phyloP scores from a whole-genome alignment of 1,140 invertebrate genomes.

The Leptopilina clavipes region DNA sequence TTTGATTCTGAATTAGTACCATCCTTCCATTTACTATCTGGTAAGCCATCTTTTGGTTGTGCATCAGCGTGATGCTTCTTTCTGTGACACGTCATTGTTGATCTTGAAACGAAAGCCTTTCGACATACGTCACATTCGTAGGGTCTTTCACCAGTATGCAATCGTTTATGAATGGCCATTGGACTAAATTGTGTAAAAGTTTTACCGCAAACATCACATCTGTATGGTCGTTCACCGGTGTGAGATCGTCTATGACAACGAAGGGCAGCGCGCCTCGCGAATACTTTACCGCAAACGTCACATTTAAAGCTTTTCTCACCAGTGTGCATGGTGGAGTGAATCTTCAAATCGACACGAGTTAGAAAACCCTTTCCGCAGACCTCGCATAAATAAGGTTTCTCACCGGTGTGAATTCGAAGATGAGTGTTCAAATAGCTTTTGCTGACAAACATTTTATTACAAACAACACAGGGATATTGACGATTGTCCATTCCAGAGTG shows the following conservation, averaged over 20 bases:
- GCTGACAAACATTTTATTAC: slow-evolving; percentile 83
- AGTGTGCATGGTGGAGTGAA: slow-evolving; percentile 81
- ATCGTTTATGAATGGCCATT: slow-evolving; percentile 79
- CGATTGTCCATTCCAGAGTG: slow-evolving; percentile 81
- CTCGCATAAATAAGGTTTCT: slow-evolving; percentile 83
- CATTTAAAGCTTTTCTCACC: slow-evolving; percentile 83
- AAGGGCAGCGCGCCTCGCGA: slow-evolving; percentile 82
- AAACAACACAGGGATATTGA: slow-evolving; percentile 81
- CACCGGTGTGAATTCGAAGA: slow-evolving; percentile 90
- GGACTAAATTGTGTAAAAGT: slow-evolving; percentile 80
- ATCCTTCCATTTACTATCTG: slow-evolving; percentile 37
- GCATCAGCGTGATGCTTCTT: slow-evolving; percentile 74
- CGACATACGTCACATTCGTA: slow-evolving; percentile 86
- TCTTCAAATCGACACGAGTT: slow-evolving; percentile 77
- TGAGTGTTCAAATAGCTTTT: slow-evolving; percentile 89
- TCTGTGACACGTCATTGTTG: slow-evolving; percentile 78
- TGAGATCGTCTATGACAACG: slow-evolving; percentile 82
- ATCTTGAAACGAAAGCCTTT: slow-evolving; percentile 77
- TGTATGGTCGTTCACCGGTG: slow-evolving; percentile 81
- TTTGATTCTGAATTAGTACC: slow-evolving; percentile 25
- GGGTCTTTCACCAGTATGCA: slow-evolving; percentile 87
- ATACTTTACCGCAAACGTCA: slow-evolving; percentile 80
- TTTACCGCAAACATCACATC: slow-evolving; percentile 79
- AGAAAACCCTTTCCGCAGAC: slow-evolving; percentile 82
- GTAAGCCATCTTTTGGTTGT: slow-evolving; percentile 41